A percentile compares a stretch with the other conserved stretches of the same genome.
Conservation (phyloP, 2,113 vertebrate genomes). For the Myodes glareolus region DNA sequence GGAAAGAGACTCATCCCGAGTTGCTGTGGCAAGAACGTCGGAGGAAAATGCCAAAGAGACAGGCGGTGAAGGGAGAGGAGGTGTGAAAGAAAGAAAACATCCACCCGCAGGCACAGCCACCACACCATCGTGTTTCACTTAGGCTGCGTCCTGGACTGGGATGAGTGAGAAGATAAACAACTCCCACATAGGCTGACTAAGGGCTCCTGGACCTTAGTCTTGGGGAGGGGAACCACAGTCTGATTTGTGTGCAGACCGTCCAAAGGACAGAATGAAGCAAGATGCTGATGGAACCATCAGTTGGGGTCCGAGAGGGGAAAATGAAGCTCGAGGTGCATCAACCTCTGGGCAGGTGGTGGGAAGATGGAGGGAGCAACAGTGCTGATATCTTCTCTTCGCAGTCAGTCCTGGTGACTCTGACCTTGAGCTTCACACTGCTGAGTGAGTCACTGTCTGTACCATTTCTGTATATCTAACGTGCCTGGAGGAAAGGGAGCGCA, state of each 20-base stretch:
- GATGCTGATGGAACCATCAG: not conserved
- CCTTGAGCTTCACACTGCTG: not conserved
- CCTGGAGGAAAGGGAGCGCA: not conserved
- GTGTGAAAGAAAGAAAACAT: constrained; percentile 72
- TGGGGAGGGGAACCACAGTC: not conserved
- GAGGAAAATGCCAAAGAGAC: constrained; percentile 59
- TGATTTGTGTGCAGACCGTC: not conserved
- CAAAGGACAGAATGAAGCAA: not conserved
- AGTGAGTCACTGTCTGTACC: constrained; percentile 13
- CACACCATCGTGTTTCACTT: not conserved
- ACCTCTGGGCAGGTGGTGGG: not conserved
- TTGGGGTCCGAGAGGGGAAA: too few relatives aligned
- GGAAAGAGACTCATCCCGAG: constrained; percentile 27
- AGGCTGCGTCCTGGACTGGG: not conserved
- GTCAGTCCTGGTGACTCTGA: not conserved
- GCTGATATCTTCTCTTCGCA: not conserved
- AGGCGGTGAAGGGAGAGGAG: constrained; percentile 56
- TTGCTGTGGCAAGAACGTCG: constrained; percentile 24
- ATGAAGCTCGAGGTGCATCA: not conserved
- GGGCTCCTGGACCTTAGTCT: not conserved
- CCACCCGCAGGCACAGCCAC: not conserved
- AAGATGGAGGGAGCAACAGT: not conserved
- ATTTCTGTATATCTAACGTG: not conserved
- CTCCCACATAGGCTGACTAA: constrained; percentile 66
- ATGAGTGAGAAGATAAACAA: constrained; percentile 57